phyloP scores from a whole-genome alignment of 1,140 invertebrate genomes.

The Drosophila orena region DNA sequence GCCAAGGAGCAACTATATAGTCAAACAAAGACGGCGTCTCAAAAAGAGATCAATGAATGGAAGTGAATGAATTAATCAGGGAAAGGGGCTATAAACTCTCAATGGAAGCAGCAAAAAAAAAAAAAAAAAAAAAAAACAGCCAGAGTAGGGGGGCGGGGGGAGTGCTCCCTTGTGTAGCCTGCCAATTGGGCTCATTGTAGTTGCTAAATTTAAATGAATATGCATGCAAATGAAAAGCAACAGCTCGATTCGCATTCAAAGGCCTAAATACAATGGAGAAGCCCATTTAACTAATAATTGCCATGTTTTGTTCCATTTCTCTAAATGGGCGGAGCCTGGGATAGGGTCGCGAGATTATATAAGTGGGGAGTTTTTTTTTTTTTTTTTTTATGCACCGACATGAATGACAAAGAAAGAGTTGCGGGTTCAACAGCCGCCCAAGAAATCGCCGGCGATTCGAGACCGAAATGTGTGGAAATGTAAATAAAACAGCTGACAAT shows the following conservation, averaged over 20 bases:
- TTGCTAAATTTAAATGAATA: constrained; percentile 58
- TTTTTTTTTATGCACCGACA: neutral
- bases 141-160: neutral
- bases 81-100: constrained; percentile 27
- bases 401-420: constrained; percentile 7
- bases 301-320: constrained; percentile 44
- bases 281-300: constrained; percentile 65
- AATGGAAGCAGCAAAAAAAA: constrained; percentile 10
- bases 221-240: constrained; percentile 61
- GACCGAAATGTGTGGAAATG: neutral
- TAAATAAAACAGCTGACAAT: too few relatives aligned
- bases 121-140: neutral
- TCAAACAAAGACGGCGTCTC: constrained; percentile 17
- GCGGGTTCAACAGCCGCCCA: constrained; percentile 2
- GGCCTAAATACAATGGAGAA: constrained; percentile 34
- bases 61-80: constrained; percentile 42
- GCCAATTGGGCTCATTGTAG: constrained; percentile 41
- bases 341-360: constrained; percentile 3
- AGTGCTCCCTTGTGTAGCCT: constrained; percentile 27
- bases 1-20: neutral
- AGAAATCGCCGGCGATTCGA: neutral
- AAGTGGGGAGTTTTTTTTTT: neutral
- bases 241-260: constrained; percentile 49
- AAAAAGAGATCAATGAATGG: constrained; percentile 50
- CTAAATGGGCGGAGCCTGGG: constrained; percentile 2